phyloP scores from a whole-genome alignment of 2,888 invertebrate genomes.

The Tetranychus piercei region DNA sequence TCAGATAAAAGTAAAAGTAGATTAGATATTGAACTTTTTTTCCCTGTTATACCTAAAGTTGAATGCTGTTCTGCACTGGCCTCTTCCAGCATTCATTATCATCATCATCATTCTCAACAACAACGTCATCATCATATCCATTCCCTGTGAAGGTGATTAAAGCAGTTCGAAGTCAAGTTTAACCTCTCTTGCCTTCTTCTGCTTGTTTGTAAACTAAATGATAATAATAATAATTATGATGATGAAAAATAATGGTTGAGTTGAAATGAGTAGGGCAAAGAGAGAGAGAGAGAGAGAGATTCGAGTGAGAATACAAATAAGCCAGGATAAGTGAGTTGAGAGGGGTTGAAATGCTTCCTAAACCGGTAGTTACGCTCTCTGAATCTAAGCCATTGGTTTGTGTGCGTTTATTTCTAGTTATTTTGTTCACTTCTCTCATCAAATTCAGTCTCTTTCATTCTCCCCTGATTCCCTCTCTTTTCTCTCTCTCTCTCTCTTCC shows the following conservation, averaged over 20 bases:
- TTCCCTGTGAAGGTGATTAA: too few relatives aligned
- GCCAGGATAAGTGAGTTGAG: background rate
- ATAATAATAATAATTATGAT: too few relatives aligned
- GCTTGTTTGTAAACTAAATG: too few relatives aligned
- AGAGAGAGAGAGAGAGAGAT: background rate
- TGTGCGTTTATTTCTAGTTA: too few relatives aligned
- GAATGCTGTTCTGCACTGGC: too few relatives aligned
- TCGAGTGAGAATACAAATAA: background rate
- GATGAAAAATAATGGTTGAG: background rate
- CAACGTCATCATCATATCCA: background rate
- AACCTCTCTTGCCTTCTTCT: too few relatives aligned
- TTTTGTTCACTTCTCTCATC: too few relatives aligned
- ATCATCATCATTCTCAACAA: background rate
- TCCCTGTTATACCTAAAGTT: too few relatives aligned
- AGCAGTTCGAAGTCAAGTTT: background rate
- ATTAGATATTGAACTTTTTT: too few relatives aligned
- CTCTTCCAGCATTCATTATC: background rate
- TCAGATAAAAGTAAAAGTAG: too few relatives aligned
- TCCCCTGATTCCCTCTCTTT: background rate
- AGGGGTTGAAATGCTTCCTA: background rate
- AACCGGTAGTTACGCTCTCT: background rate
- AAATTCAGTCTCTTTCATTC: background rate
- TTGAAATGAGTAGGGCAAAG: background rate
- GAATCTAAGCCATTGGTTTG: background rate
- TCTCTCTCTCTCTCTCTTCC: background rate